Evolutionary conservation across 2,113 vertebrate species (phyloP).

Genomic region (Lycocorax pyrrhopterus): DNA sequence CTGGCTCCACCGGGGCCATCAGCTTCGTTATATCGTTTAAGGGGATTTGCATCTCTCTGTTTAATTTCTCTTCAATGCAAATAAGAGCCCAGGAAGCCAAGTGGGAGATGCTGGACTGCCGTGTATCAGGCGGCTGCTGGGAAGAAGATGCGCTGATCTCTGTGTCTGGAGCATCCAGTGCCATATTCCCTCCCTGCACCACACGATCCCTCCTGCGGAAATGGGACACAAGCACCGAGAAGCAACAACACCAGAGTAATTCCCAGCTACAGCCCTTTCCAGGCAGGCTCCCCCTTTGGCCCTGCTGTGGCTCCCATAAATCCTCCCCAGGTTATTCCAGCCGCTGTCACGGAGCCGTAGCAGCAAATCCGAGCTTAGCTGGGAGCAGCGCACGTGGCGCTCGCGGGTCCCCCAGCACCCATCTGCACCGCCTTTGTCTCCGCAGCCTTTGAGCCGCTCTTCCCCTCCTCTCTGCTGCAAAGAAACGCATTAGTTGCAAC

Average conservation of each 20-base stretch:
- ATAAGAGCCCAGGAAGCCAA: not conserved
- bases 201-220: not conserved
- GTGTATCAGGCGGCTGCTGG: not conserved
- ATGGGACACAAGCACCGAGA: not conserved
- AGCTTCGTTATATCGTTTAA: not conserved
- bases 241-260: not conserved
- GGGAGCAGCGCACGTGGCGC: not conserved
- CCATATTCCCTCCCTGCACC: not conserved
- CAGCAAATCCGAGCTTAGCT: slow-evolving; percentile 5
- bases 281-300: not conserved
- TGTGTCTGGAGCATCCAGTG: not conserved
- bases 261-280: not conserved
- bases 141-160: not conserved
- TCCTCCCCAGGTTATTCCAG: not conserved
- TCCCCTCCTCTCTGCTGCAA: slow-evolving; percentile 26
- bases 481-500: slow-evolving; percentile 18
- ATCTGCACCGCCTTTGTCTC: slow-evolving; percentile 41
- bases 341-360: not conserved
- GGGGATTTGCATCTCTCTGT: not conserved
- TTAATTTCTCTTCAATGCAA: not conserved
- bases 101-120: not conserved
- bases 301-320: not conserved
- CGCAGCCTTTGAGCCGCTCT: not conserved
- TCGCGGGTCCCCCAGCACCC: slow-evolving; percentile 41
- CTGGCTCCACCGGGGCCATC: rapidly evolving